phyloP scores from a whole-genome alignment of 2,113 vertebrate genomes.

The Orcinus orca region DNA sequence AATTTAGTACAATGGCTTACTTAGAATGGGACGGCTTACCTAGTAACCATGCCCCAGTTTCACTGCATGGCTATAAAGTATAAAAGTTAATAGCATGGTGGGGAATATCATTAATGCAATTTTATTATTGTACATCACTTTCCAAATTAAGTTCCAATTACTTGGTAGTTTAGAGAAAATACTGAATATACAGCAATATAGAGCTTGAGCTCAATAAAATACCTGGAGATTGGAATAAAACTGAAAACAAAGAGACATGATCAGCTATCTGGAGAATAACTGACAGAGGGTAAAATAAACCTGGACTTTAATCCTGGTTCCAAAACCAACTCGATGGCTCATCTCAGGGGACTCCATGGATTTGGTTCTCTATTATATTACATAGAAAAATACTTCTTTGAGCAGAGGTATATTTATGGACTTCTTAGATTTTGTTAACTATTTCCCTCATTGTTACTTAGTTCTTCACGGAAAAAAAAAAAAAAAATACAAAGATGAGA shows the following conservation, averaged over 20 bases:
- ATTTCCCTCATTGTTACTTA: not conserved
- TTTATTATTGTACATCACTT: constrained; percentile 71
- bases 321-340: not conserved
- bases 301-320: not conserved
- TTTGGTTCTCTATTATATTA: not conserved
- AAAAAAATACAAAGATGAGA: not conserved
- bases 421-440: not conserved
- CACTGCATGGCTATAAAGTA: constrained; percentile 23
- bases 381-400: not conserved
- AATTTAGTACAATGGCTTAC: constrained; percentile 26
- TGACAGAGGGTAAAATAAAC: constrained; percentile 27
- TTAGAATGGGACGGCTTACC: not conserved
- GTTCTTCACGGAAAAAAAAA: not conserved
- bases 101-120: constrained; percentile 62
- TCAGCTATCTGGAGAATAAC: not conserved
- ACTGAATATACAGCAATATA: constrained; percentile 14
- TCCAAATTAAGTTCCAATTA: constrained; percentile 71
- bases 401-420: not conserved
- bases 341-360: constrained; percentile 1
- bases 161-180: constrained; percentile 56
- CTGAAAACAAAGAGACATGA: not conserved
- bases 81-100: constrained; percentile 66
- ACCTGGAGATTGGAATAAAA: not conserved
- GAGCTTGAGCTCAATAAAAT: constrained; percentile 23
- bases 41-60: constrained; percentile 10